Conservation (phyloP, 1,140 invertebrate species). For the Daktulosphaira vitifoliae region DNA sequence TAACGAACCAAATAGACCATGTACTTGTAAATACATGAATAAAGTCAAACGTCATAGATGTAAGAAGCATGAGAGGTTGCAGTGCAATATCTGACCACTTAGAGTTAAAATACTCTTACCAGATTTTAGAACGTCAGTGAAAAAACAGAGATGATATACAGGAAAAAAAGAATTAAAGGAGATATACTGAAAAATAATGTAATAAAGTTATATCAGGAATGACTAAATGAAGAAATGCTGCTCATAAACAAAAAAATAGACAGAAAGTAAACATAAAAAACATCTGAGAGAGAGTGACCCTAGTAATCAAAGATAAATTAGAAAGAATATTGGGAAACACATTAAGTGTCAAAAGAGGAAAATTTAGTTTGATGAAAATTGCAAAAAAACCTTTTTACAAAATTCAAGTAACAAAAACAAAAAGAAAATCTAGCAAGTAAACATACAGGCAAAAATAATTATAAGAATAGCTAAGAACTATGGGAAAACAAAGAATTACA, state of each 20-base stretch:
- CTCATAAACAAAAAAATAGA: too few species aligned
- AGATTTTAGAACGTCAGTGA: not conserved
- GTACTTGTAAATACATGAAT: not conserved
- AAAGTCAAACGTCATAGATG: conserved; percentile 35
- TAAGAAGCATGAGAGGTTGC: not conserved
- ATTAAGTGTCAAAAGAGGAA: conserved; percentile 13
- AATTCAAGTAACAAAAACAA: not conserved
- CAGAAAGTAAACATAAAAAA: not conserved
- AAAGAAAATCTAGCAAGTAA: conserved; percentile 16
- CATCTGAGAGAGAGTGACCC: not conserved
- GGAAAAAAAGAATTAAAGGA: not conserved
- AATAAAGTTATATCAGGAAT: not conserved
- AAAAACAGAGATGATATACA: not conserved
- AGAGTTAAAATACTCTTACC: not conserved
- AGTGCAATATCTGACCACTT: not conserved
- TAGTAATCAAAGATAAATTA: not conserved
- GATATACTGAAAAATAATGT: too few species aligned
- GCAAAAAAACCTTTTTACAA: conserved; percentile 1
- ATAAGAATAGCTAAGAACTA: conserved; percentile 31
- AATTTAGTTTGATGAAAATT: conserved; percentile 36
- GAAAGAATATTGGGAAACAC: not conserved
- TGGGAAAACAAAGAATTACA: conserved; percentile 12
- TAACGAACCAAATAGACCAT: conserved; percentile 31
- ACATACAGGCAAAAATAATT: conserved; percentile 19
- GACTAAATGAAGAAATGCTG: not conserved